Evolutionary conservation across 2,113 vertebrate genomes (phyloP).

Genomic region (Chaetops frenatus): DNA sequence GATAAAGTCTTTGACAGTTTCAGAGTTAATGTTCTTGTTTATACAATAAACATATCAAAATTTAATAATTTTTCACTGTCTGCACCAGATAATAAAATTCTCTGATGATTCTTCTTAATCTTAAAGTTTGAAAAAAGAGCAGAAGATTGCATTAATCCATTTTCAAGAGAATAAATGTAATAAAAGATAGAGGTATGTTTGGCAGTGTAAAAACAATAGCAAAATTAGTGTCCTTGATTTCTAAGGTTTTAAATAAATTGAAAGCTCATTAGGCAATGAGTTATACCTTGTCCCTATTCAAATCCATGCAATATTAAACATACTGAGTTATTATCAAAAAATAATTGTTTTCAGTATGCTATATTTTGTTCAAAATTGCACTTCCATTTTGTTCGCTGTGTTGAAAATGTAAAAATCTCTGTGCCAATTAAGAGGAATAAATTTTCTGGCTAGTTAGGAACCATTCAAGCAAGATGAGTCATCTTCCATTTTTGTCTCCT

Average conservation of each 20-base stretch:
- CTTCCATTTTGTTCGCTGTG: not conserved
- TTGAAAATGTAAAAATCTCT: not conserved
- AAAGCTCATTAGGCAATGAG: not conserved
- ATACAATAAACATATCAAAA: not conserved
- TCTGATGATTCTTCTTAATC: not conserved
- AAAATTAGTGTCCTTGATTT: not conserved
- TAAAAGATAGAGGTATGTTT: not conserved
- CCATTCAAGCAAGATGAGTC: not conserved
- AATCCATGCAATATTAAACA: not conserved
- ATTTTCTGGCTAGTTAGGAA: not conserved
- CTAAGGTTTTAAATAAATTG: not conserved
- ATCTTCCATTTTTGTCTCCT: not conserved
- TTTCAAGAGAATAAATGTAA: not conserved
- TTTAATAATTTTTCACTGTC: not conserved
- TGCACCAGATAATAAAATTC: not conserved
- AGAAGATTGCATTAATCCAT: not conserved
- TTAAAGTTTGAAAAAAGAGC: not conserved
- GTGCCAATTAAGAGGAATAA: not conserved
- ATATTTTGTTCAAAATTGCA: not conserved
- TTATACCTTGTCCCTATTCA: not conserved
- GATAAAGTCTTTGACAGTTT: not conserved
- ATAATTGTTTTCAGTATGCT: rapidly evolving
- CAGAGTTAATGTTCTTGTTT: not conserved
- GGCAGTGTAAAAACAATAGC: not conserved
- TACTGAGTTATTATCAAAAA: not conserved